Conservation (phyloP, 2,113 vertebrate genomes). For the Campylomormyrus tamandua region DNA sequence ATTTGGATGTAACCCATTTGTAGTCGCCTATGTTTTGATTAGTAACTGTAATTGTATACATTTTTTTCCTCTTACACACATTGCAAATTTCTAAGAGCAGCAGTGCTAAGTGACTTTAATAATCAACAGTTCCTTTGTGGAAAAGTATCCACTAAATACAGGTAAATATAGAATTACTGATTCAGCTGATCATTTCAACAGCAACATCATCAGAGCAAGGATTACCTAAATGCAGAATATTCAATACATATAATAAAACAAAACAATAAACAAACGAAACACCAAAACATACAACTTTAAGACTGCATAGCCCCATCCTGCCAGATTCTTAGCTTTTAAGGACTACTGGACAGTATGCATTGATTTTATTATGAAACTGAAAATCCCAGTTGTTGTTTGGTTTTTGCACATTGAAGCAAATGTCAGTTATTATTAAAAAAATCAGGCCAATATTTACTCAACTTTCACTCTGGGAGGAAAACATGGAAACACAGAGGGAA, state of each 20-base stretch:
- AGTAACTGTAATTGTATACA: too few relatives aligned
- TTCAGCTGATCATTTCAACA: background rate
- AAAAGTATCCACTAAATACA: background rate
- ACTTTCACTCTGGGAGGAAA: background rate
- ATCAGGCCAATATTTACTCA: background rate
- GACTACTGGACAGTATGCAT: background rate
- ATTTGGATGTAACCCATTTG: background rate
- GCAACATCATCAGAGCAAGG: background rate
- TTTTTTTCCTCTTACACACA: too few relatives aligned
- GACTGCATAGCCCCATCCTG: background rate
- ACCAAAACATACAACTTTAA: background rate
- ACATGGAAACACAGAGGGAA: background rate
- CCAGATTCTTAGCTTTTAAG: background rate
- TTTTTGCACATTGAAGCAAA: background rate
- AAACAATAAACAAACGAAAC: background rate
- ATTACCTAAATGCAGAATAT: background rate
- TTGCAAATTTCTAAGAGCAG: background rate
- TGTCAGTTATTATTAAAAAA: background rate
- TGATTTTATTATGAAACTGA: background rate
- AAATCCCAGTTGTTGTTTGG: background rate
- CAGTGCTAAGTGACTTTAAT: background rate
- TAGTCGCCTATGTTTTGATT: background rate
- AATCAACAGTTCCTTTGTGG: background rate
- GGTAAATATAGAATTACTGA: background rate
- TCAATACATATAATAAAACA: background rate